A percentile compares a stretch with the other conserved stretches of the same genome.
These are phyloP conservation scores for Drosophila parvula DNA, from an alignment of 1,140 invertebrate species.

Conservation along the genomic window DNA sequence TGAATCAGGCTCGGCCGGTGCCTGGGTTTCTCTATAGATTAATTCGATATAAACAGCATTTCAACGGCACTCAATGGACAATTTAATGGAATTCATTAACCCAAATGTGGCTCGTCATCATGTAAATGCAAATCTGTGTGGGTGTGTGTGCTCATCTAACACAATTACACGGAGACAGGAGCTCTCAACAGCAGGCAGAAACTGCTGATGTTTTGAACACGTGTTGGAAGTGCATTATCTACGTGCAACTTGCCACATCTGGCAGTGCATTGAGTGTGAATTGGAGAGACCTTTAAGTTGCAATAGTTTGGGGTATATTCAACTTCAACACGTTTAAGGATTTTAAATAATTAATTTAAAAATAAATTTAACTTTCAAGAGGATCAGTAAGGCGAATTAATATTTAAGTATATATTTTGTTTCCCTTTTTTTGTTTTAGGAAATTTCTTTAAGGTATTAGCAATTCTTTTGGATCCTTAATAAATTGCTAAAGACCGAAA, in stretches of 20 bases:
- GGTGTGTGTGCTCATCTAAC: constrained; percentile 24
- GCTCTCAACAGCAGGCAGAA: background rate
- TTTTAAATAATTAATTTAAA: background rate
- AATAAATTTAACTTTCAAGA: background rate
- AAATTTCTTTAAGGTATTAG: too few species aligned
- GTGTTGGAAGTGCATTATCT: constrained; percentile 18
- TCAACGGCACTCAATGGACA: constrained; percentile 24
- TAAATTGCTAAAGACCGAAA: too few species aligned
- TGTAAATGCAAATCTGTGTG: constrained; percentile 18
- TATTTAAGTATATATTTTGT: too few species aligned
- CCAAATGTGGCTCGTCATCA: constrained; percentile 17
- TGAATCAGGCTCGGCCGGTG: constrained; percentile 34
- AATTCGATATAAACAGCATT: constrained; percentile 38
- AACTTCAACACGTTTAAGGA: background rate
- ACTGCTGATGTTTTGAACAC: constrained; percentile 3
- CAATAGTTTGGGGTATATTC: background rate
- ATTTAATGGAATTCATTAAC: constrained; percentile 47
- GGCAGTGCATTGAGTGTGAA: constrained; percentile 13
- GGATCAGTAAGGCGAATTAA: too few species aligned
- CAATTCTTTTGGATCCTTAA: too few species aligned
- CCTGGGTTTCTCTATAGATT: constrained; percentile 24
- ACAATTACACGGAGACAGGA: constrained; percentile 31
- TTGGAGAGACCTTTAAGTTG: background rate
- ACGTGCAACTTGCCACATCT: constrained; percentile 29
- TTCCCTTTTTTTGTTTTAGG: too few species aligned